Evolutionary conservation across 2,113 vertebrate genomes (phyloP).

Genomic region (Odontesthes bonariensis): DNA sequence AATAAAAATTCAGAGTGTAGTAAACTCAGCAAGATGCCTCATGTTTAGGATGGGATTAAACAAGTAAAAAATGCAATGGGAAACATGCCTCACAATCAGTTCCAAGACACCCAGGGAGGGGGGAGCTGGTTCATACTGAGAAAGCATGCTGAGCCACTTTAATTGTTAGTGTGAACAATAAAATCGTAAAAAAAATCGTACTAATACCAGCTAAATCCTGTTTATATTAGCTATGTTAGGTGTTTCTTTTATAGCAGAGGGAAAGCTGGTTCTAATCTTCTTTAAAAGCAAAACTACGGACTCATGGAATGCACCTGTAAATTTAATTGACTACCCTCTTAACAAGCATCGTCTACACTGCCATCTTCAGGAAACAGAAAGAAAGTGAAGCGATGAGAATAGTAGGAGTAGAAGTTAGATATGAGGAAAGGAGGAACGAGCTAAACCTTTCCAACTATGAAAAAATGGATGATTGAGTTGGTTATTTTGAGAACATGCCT

Average conservation of each 20-base stretch:
- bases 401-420: not conserved
- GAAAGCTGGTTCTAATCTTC: conserved; percentile 63
- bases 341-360: conserved; percentile 15
- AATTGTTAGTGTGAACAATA: conserved; percentile 58
- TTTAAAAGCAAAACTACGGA: conserved; percentile 24
- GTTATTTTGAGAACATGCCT: conserved; percentile 21
- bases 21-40: conserved; percentile 48
- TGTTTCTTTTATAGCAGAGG: conserved; percentile 54
- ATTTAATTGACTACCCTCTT: conserved; percentile 35
- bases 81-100: conserved; percentile 50
- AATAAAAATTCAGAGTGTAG: conserved; percentile 8
- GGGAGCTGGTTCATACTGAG: conserved; percentile 35
- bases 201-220: conserved; percentile 62
- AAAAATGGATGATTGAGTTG: conserved; percentile 25
- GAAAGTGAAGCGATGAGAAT: not conserved
- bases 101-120: conserved; percentile 32
- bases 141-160: conserved; percentile 32
- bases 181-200: conserved; percentile 22
- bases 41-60: conserved; percentile 44
- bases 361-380: conserved; percentile 28
- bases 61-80: conserved; percentile 23
- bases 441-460: not conserved
- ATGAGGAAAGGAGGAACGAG: conserved; percentile 1
- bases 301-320: conserved; percentile 60
- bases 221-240: conserved; percentile 64